phyloP scores from a whole-genome alignment of 2,113 vertebrate genomes.

The Phaethornis superciliosus region DNA sequence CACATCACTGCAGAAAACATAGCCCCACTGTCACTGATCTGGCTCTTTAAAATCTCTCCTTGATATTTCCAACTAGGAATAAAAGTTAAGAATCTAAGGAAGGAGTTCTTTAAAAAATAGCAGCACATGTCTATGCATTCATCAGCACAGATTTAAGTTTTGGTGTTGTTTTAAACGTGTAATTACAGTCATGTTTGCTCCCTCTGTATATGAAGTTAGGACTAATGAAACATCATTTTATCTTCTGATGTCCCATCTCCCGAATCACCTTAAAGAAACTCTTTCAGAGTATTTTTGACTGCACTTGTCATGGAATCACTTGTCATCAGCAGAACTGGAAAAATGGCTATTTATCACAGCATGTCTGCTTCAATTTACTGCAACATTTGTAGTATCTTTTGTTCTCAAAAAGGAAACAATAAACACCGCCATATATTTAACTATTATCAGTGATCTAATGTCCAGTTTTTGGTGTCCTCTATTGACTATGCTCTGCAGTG shows the following conservation, averaged over 20 bases:
- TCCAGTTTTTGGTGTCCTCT: not conserved
- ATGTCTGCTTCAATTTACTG: not conserved
- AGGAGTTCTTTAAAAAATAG: not conserved
- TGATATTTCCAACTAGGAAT: not conserved
- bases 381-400: not conserved
- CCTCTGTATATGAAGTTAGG: not conserved
- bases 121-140: not conserved
- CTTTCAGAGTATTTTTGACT: not conserved
- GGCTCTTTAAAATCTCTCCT: not conserved
- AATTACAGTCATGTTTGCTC: not conserved
- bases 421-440: not conserved
- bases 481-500: not conserved
- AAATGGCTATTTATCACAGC: conserved; percentile 18
- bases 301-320: not conserved
- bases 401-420: not conserved
- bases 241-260: not conserved
- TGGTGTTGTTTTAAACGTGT: not conserved
- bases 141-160: not conserved
- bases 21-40: not conserved
- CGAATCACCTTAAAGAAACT: not conserved
- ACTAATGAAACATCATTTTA: not conserved
- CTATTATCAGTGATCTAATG: not conserved
- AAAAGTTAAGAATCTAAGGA: not conserved
- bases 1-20: not conserved
- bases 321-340: not conserved